These are phyloP conservation scores for Meteorus sp. DNA, from an alignment of 1,140 invertebrate genomes.

Conservation along the genomic window DNA sequence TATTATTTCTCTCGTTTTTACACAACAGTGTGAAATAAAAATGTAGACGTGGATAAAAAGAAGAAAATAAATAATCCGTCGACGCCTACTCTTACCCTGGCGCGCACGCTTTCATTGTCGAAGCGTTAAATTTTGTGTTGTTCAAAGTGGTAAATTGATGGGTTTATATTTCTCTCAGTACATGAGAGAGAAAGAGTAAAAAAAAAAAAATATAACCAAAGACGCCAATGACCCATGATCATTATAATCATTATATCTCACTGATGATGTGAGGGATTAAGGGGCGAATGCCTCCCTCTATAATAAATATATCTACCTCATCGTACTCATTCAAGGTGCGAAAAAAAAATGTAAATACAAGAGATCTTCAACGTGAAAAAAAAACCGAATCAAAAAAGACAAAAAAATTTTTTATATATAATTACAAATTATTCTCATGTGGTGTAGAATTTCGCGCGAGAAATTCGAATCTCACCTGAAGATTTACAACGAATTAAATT, in stretches of 20 bases:
- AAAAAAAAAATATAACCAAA: no score
- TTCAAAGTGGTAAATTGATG: conserved; percentile 24
- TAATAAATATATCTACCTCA: neutral
- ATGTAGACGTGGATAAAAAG: neutral
- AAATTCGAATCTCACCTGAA: conserved; percentile 17
- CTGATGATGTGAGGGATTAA: conserved; percentile 4
- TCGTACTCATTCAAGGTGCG: conserved; percentile 5
- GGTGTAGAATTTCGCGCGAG: conserved; percentile 18
- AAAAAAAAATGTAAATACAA: conserved; percentile 13
- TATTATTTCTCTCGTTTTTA: neutral
- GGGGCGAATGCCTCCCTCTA: neutral
- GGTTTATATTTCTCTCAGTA: conserved; percentile 17
- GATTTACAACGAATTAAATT: conserved; percentile 11
- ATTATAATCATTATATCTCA: conserved; percentile 19
- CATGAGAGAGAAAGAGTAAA: neutral
- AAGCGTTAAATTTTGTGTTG: conserved; percentile 17
- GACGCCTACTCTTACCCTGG: conserved; percentile 6
- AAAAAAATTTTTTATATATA: conserved; percentile 12
- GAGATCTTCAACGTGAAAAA: conserved; percentile 1
- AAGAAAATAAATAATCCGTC: conserved; percentile 6
- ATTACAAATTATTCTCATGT: conserved; percentile 18
- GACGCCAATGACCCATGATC: conserved; percentile 24
- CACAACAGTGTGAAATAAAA: neutral
- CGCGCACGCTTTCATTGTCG: conserved; percentile 9
- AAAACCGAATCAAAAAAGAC: neutral